A percentile compares a stretch with the other conserved stretches of the same genome.
Conservation (phyloP, 2,797 vertebrate genomes). For the Forpus xanthops region DNA sequence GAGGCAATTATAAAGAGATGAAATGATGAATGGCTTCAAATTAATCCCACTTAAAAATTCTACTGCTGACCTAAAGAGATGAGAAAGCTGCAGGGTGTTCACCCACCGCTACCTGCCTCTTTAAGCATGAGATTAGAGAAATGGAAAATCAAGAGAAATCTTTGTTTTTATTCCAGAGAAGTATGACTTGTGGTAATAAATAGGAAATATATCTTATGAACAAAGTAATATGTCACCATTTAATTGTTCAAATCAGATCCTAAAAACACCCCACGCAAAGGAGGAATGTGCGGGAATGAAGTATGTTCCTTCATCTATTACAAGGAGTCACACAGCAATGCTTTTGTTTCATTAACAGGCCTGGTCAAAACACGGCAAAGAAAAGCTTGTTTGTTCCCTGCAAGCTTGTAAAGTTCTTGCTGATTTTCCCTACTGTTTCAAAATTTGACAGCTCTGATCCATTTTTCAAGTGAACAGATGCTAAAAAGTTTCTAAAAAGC, state of each 20-base stretch:
- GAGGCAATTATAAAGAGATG: background rate
- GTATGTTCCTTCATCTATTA: background rate
- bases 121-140: background rate
- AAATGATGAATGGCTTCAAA: conserved; percentile 10
- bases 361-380: background rate
- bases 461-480: background rate
- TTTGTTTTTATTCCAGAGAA: background rate
- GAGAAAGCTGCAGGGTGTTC: background rate
- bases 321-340: background rate
- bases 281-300: background rate
- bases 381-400: background rate
- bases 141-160: background rate
- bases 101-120: background rate
- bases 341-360: background rate
- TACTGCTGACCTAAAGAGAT: background rate
- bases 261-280: background rate
- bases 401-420: background rate
- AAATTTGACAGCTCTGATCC: background rate
- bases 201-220: background rate
- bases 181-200: background rate
- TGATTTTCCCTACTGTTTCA: background rate
- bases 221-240: background rate
- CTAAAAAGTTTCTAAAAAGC: background rate
- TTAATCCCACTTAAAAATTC: background rate
- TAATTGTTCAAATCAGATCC: background rate